phyloP scores from a whole-genome alignment of 2,888 invertebrate species.

The Nebria salina region DNA sequence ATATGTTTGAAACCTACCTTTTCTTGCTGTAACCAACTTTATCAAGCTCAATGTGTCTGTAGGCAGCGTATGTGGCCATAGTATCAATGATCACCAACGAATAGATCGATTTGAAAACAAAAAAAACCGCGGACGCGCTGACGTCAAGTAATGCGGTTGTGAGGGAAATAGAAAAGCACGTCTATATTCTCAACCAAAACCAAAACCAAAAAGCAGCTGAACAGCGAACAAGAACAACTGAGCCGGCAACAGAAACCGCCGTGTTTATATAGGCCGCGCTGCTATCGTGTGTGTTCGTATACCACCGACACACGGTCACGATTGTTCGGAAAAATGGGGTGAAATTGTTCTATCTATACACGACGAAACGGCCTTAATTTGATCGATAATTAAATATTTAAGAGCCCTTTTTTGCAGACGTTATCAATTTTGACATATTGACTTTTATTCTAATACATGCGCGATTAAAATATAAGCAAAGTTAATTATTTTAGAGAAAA shows the following conservation, averaged over 20 bases:
- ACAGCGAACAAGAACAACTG: constrained; percentile 4
- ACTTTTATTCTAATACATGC: background rate
- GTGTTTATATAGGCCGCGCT: background rate
- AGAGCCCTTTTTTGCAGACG: background rate
- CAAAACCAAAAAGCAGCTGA: constrained; percentile 11
- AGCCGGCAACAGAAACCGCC: background rate
- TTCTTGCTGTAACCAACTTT: constrained; percentile 94
- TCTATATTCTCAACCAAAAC: background rate
- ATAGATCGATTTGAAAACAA: constrained; percentile 14
- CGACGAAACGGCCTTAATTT: background rate
- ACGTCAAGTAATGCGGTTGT: background rate
- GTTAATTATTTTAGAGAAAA: too few relatives aligned
- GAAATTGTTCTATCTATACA: background rate
- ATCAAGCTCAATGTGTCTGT: constrained; percentile 93
- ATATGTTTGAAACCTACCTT: constrained; percentile 70
- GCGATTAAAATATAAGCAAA: too few relatives aligned
- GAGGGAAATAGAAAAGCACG: constrained; percentile 10
- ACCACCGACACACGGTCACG: background rate
- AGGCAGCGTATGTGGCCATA: constrained; percentile 93
- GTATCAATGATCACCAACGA: constrained; percentile 10
- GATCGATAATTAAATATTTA: background rate
- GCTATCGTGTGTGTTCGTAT: background rate
- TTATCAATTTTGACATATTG: background rate
- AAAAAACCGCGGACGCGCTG: constrained; percentile 30
- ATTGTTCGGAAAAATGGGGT: background rate